A percentile compares a stretch with the other conserved stretches of the same genome.
Evolutionary conservation across 2,888 invertebrate species (phyloP).

Genomic region (Anarsia innoxiella): DNA sequence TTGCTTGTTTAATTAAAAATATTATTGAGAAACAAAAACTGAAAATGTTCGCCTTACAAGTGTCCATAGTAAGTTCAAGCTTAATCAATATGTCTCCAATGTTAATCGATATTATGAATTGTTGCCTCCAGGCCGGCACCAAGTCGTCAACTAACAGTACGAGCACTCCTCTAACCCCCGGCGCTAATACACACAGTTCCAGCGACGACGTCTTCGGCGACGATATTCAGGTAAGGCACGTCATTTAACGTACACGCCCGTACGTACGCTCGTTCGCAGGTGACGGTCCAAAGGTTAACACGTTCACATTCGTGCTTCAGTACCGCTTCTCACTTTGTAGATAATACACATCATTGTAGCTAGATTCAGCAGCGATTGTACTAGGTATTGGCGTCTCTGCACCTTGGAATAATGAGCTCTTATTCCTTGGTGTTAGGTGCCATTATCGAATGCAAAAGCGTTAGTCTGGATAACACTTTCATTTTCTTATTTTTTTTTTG

Average conservation of each 20-base stretch:
- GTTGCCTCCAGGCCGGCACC: slow-evolving; percentile 42
- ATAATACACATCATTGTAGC: slow-evolving; percentile 27
- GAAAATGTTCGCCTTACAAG: too few relatives aligned
- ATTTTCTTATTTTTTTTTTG: slow-evolving; percentile 29
- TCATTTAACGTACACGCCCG: slow-evolving; percentile 10
- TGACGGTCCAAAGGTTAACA: slow-evolving; percentile 65
- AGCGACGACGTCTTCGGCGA: slow-evolving; percentile 66
- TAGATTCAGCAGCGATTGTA: slow-evolving; percentile 32
- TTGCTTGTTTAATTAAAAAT: too few relatives aligned
- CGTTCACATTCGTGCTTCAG: slow-evolving; percentile 67
- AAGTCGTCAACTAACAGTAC: slow-evolving; percentile 63
- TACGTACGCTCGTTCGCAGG: slow-evolving; percentile 34
- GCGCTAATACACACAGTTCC: slow-evolving; percentile 57
- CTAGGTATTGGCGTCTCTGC: slow-evolving; percentile 37
- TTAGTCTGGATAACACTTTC: too few relatives aligned
- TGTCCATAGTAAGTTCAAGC: too few relatives aligned
- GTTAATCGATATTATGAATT: too few relatives aligned
- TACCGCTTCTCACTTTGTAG: slow-evolving; percentile 40
- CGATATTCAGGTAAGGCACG: slow-evolving; percentile 65
- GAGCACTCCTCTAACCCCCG: slow-evolving; percentile 60
- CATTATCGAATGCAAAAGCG: too few relatives aligned
- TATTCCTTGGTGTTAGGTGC: slow-evolving; percentile 59
- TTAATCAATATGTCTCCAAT: too few relatives aligned
- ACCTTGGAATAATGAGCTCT: slow-evolving; percentile 67
- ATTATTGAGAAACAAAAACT: too few relatives aligned